phyloP scores from a whole-genome alignment of 2,888 invertebrate species.

The Koerneria pararmatus region DNA sequence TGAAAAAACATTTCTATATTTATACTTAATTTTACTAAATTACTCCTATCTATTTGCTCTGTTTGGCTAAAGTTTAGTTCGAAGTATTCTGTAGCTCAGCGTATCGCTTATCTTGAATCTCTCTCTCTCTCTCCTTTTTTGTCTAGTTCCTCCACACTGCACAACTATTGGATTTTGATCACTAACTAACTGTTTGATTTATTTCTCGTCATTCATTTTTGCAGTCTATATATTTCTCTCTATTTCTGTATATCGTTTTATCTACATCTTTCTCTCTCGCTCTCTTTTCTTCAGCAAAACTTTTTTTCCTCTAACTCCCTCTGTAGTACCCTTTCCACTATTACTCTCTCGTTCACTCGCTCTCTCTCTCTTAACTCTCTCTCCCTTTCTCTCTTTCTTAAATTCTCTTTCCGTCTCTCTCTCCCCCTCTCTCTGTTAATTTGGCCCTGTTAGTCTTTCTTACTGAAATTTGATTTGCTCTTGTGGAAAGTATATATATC shows the following conservation, averaged over 20 bases:
- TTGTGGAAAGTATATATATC: no score
- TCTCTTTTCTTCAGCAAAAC: neutral
- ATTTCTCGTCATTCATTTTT: slow-evolving; percentile 7
- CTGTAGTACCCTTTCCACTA: neutral
- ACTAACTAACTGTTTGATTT: neutral
- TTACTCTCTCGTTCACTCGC: slow-evolving; percentile 7
- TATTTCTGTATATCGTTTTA: neutral
- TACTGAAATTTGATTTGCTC: no score
- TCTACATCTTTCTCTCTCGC: neutral
- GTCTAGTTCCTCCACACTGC: neutral
- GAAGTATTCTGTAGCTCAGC: neutral
- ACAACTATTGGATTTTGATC: neutral
- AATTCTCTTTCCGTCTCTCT: slow-evolving; percentile 8
- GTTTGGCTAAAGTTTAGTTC: no score
- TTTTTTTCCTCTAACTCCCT: neutral
- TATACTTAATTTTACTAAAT: no score
- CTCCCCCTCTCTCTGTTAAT: slow-evolving; percentile 1
- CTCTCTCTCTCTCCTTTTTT: neutral
- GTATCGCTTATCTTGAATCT: neutral
- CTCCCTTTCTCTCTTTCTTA: slow-evolving; percentile 5
- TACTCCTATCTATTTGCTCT: no score
- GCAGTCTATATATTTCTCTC: neutral
- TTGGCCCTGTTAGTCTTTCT: neutral
- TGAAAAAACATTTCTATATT: no score
- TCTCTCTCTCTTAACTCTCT: slow-evolving; percentile 4